Base-by-base conservation (phyloP, 2,888 invertebrate genomes). In the Cataglyphis livida region DNA sequence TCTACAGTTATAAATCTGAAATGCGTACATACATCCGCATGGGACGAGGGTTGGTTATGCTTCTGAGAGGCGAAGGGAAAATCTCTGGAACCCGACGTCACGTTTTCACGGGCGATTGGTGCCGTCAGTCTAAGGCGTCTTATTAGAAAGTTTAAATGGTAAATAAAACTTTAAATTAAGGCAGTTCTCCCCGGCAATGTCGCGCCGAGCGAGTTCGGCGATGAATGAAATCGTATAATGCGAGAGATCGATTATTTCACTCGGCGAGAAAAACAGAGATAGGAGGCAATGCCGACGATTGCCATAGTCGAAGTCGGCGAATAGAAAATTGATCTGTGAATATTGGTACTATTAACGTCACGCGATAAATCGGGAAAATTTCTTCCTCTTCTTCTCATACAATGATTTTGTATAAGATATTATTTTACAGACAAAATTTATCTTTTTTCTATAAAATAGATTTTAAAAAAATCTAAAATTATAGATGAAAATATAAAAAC, bases 131-230 rank as follows among this genome's bases (percentile, higher is more conserved):
- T 51, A 70, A 79, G n/a, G 78, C 44, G 71, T 79, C 71, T 79
- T 79, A 79, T 79, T 79, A 79, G 78, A 79, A 79, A 79, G 71
- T 79, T 79, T 79, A 79, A 79, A 79, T 79, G 78, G 71, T 79
- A 79, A 79, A 79, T 79, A 79, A 79, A 79, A 79, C 78, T 79
- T 79, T 79, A 79, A 79, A 79, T 79, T 79, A 79, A 79, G 1
- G 78, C 78, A 70, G 44, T 68, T 68, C 65, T 57, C 44, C 9
- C 70, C 6, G 25, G 78, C 44, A 15, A 25, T 21, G n/a, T n/a
- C 25, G 57, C 28, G 35, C 32, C 44, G n/a, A n/a, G 18, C 12
- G 9, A 70, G 59, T 35, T 70, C 25, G 51, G 10, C 71, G 78
- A 79, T 79, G 71, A 79, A 79, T 59, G 59, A 61, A 70, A 79